Conservation (phyloP, 1,140 invertebrate species). For the Chironomus striatipennis region DNA sequence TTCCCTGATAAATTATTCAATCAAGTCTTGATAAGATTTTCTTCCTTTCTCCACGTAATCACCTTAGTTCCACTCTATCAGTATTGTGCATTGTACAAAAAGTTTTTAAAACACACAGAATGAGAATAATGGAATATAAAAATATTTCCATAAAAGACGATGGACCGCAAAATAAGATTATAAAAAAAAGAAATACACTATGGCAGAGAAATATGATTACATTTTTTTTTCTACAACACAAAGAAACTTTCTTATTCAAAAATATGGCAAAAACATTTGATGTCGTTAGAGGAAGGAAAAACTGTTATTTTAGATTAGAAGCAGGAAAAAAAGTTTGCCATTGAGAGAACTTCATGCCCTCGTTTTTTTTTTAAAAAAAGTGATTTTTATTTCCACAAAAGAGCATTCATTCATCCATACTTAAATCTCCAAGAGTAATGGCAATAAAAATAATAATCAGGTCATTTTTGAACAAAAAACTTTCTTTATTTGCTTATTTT, state of each 20-base stretch:
- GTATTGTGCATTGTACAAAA: too few species aligned
- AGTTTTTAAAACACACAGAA: too few species aligned
- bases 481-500: background rate
- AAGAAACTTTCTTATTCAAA: background rate
- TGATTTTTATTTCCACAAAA: background rate
- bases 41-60: too few species aligned
- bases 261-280: background rate
- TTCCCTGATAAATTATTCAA: too few species aligned
- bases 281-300: background rate
- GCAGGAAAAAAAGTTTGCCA: too few species aligned
- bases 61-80: too few species aligned
- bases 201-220: too few species aligned
- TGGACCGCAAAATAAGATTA: constrained; percentile 8
- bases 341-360: too few species aligned
- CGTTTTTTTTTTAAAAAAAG: too few species aligned
- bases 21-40: too few species aligned
- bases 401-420: background rate
- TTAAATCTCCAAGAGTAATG: background rate
- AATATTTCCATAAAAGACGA: background rate
- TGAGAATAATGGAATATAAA: background rate
- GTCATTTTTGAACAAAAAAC: background rate
- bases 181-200: background rate
- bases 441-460: background rate
- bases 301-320: background rate
- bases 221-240: background rate